Evolutionary conservation across 1,140 invertebrate species (phyloP).

Genomic region (Trichonephila clavata): DNA sequence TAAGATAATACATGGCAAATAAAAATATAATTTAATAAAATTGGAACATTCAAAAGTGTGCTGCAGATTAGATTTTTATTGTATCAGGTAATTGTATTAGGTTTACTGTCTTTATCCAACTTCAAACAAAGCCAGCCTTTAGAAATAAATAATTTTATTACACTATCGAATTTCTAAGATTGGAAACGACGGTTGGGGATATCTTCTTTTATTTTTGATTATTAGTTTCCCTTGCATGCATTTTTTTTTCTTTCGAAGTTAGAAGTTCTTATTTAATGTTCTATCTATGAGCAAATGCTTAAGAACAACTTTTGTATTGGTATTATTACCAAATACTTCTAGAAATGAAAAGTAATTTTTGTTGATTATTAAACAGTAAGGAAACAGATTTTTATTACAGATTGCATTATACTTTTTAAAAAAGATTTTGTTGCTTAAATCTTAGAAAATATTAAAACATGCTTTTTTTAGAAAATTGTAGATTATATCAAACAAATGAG

Average conservation of each 20-base stretch:
- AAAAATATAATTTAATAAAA: conserved; percentile 3
- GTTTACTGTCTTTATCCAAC: not conserved
- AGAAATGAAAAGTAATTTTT: no score
- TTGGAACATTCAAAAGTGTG: not conserved
- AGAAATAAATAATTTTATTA: not conserved
- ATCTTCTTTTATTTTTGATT: not conserved
- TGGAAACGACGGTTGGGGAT: not conserved
- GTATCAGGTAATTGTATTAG: not conserved
- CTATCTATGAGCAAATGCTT: no score
- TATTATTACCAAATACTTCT: no score
- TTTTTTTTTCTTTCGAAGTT: not conserved
- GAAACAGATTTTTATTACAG: no score
- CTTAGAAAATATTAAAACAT: no score
- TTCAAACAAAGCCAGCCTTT: not conserved
- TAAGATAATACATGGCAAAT: not conserved
- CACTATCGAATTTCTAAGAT: not conserved
- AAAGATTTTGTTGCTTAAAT: no score
- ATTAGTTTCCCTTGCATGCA: not conserved
- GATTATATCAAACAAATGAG: no score
- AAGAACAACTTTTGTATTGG: no score
- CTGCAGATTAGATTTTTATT: not conserved
- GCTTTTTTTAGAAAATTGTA: no score
- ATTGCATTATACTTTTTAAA: no score
- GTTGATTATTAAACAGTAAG: no score
- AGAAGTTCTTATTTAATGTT: no score